These are phyloP conservation scores for Gulo gulo DNA, from an alignment of 2,113 vertebrate genomes.

Conservation along the genomic window DNA sequence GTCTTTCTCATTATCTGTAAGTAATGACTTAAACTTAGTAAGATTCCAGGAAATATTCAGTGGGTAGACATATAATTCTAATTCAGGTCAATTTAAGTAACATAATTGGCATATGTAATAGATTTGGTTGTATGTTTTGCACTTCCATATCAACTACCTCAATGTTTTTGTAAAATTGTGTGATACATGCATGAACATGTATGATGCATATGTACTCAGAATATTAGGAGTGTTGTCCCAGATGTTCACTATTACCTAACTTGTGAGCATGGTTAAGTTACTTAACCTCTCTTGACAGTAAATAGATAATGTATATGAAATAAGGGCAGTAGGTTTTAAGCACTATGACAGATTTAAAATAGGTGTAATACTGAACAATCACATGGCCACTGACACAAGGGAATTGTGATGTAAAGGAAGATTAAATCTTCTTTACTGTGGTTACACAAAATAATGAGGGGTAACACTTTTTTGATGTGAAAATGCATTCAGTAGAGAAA, in stretches of 20 bases:
- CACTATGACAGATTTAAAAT: slow-evolving; percentile 9
- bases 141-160: neutral
- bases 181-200: neutral
- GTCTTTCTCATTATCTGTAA: neutral
- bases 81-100: neutral
- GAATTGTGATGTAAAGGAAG: slow-evolving; percentile 59
- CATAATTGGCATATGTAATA: neutral
- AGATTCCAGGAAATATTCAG: neutral
- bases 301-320: neutral
- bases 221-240: neutral
- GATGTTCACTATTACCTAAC: neutral
- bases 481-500: slow-evolving; percentile 53
- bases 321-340: slow-evolving; percentile 24
- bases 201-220: neutral
- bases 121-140: neutral
- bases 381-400: slow-evolving; percentile 4
- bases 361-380: neutral
- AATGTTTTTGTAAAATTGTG: neutral
- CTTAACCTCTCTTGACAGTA: slow-evolving; percentile 34
- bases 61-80: neutral
- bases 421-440: slow-evolving; percentile 41
- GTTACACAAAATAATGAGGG: slow-evolving; percentile 13
- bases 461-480: slow-evolving; percentile 12
- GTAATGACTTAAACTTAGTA: neutral
- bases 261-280: slow-evolving; percentile 16